Evolutionary conservation across 2,888 invertebrate species (phyloP), one percentile per base, ranked within the genome.

Genomic region (Cheilosia vernalis): DNA sequence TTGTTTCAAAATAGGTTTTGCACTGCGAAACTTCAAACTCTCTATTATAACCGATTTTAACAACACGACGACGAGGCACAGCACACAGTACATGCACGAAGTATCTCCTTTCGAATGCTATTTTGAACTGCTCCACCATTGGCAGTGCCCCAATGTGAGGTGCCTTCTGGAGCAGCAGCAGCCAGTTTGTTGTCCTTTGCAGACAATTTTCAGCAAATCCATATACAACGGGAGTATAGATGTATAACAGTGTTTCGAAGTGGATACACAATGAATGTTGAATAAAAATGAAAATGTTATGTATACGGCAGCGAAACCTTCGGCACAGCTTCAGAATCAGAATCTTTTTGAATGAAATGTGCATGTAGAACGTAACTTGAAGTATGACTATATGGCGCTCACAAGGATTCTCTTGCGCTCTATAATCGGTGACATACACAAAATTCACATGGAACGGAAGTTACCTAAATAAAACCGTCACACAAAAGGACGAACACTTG

Each of bases 1-100:
- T 89, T 88, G 90, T 87, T 91, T 89, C 89, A 89, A 89, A 89
- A 89, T 88, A 88, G 89, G 88, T 88, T 89, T 90, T 15, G 88
- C 89, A 91, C 91, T 91, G 27, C 27, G 90, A 91, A 90, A 88
- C 89, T 88, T 87, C 81, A 89, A 89, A 88, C 87, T 87, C 87
- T 88, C 87, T 87, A 88, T 88, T 88, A 89, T 51, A 79, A 63
- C 49, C 77, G 73, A 44, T 66, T 78, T 64, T 64, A 60, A 49
- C 47, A 77, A 64, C 77, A 76, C 79, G 51, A 67, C 64, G 55
- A 37, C 13, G 37, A 58, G 49, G 55, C 37, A 69, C 56, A 69
- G 88, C 87, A 88, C 64, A 74, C 53, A 66, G 60, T 56, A 56
- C 37, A 47, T 47, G 47, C 10, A 7, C 15, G 44, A 17, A 19